Conservation (phyloP, 2,113 vertebrate genomes). For the Neoarius graeffei region DNA sequence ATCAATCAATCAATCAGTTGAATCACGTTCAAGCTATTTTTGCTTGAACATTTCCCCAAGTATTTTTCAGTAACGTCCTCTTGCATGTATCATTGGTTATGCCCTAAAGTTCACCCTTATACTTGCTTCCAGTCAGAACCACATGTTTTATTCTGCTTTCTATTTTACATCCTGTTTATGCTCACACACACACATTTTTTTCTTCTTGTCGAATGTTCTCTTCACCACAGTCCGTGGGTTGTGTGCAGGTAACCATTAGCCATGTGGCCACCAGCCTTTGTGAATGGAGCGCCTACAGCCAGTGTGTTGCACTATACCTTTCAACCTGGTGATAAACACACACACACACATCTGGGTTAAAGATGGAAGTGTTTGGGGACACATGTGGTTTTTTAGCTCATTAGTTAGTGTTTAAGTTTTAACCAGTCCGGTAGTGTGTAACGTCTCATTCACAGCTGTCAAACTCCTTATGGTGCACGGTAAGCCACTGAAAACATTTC, state of each 20-base stretch:
- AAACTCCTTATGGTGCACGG: not conserved
- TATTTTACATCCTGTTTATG: conserved; percentile 23
- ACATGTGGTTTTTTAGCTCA: conserved; percentile 41
- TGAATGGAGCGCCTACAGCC: not conserved
- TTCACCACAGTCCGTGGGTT: conserved; percentile 1
- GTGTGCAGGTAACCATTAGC: conserved; percentile 1
- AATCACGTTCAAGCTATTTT: not conserved
- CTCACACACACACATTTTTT: not conserved
- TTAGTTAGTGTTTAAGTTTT: conserved; percentile 9
- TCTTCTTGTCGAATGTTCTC: not conserved
- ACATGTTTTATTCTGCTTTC: conserved; percentile 1
- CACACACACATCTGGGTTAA: conserved; percentile 36
- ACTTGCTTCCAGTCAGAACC: not conserved
- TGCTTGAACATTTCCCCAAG: not conserved
- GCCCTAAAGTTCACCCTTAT: not conserved
- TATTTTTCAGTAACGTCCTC: not conserved
- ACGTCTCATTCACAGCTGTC: conserved; percentile 11
- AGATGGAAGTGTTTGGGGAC: not conserved
- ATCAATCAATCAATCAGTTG: too few relatives aligned
- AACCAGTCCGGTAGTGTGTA: conserved; percentile 23
- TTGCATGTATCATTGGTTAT: not conserved
- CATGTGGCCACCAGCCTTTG: conserved; percentile 7
- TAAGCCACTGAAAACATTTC: conserved; percentile 18
- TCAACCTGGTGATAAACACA: not conserved
- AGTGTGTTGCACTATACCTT: conserved; percentile 13